A percentile compares a stretch with the other conserved stretches of the same genome.
Evolutionary conservation across 2,797 vertebrate genomes (phyloP).

Genomic region (Graptemys geographica): DNA sequence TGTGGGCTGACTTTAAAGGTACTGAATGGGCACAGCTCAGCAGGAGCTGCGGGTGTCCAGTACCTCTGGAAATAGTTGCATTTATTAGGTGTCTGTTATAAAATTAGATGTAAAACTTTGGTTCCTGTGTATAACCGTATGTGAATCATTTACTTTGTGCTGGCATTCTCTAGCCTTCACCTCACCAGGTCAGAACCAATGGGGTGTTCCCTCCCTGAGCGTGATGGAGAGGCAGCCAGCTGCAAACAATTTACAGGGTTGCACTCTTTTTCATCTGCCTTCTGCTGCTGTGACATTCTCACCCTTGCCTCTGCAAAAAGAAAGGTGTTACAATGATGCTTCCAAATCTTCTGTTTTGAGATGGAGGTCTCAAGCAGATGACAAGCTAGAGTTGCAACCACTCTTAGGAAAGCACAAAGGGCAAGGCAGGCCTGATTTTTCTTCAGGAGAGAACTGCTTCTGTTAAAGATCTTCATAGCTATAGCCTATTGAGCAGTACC

Average conservation of each 20-base stretch:
- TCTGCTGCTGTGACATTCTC: slow-evolving; percentile 6
- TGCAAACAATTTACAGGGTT: neutral
- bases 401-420: neutral
- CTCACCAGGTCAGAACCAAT: neutral
- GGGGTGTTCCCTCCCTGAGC: rapidly evolving
- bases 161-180: neutral
- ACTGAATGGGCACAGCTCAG: neutral
- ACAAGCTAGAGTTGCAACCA: neutral
- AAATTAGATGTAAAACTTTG: neutral
- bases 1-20: rapidly evolving
- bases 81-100: neutral
- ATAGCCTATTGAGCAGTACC: neutral
- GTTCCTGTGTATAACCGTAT: neutral
- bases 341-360: neutral
- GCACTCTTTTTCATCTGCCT: neutral
- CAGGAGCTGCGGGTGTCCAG: neutral
- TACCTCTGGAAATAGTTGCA: neutral
- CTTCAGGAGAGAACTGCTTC: neutral
- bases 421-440: neutral
- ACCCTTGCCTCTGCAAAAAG: slow-evolving; percentile 1
- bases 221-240: neutral
- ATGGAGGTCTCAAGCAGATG: neutral
- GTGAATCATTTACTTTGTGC: neutral
- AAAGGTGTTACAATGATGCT: neutral
- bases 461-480: neutral